A percentile compares a stretch with the other conserved stretches of the same genome.
Evolutionary conservation across 2,888 invertebrate genomes (phyloP).

Genomic region (Scaptodrosophila latifasciaeformis): DNA sequence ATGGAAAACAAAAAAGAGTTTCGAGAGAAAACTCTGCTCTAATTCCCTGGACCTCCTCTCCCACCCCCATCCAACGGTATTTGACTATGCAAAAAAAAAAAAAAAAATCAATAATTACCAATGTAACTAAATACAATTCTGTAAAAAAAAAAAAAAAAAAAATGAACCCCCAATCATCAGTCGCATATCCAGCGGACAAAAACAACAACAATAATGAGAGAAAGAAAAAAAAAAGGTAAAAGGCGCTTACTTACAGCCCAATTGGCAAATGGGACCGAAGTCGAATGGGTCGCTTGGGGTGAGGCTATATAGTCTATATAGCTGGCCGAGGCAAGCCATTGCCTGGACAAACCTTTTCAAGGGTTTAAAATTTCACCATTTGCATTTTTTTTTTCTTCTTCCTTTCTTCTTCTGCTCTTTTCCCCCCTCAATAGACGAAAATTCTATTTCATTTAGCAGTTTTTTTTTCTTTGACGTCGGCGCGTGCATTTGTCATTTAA

Average conservation of each 20-base stretch:
- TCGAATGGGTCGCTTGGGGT: not conserved
- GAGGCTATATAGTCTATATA: not conserved
- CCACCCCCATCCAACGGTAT: too few species aligned
- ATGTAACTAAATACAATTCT: conserved; percentile 59
- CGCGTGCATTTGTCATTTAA: conserved; percentile 58
- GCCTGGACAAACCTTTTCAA: conserved; percentile 50
- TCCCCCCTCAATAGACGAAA: not conserved
- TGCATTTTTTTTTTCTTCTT: conserved; percentile 38
- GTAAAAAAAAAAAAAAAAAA: conserved; percentile 11
- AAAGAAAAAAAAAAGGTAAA: conserved; percentile 31
- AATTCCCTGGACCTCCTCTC: too few species aligned
- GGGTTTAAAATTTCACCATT: conserved; percentile 69
- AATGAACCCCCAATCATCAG: too few species aligned
- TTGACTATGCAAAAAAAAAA: too few species aligned
- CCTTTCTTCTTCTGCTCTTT: not conserved
- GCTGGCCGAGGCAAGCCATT: not conserved
- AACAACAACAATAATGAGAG: not conserved
- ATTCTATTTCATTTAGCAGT: conserved; percentile 55
- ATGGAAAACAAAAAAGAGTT: too few species aligned
- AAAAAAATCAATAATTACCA: conserved; percentile 58
- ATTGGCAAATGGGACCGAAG: conserved; percentile 53
- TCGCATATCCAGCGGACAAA: too few species aligned
- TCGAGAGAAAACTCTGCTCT: too few species aligned
- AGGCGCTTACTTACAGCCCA: conserved; percentile 65
- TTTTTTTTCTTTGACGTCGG: conserved; percentile 29